A percentile compares a stretch with the other conserved stretches of the same genome.
Evolutionary conservation across 2,797 vertebrate species (phyloP).

Genomic region (Gorsachius magnificus): DNA sequence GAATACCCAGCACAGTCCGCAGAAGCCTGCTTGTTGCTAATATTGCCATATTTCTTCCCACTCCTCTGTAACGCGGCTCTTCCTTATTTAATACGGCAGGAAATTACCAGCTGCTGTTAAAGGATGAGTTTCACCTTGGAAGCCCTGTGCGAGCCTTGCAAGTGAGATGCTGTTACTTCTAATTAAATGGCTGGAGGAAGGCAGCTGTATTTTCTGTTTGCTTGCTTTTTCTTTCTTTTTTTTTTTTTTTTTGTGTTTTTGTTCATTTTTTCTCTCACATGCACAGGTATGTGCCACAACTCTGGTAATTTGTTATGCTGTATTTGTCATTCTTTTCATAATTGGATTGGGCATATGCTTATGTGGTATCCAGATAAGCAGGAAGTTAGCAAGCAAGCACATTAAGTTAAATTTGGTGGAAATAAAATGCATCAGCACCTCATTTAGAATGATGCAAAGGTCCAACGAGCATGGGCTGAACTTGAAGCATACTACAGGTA

Average conservation of each 20-base stretch:
- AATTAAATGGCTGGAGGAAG: background rate
- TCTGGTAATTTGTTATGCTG: background rate
- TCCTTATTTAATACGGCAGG: background rate
- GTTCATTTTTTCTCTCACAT: background rate
- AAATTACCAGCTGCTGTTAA: background rate
- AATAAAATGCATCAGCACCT: constrained; percentile 60
- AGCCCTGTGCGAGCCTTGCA: background rate
- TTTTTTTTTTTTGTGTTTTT: background rate
- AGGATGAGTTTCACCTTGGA: background rate
- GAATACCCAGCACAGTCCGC: background rate
- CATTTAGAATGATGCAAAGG: constrained; percentile 39
- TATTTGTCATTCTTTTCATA: constrained; percentile 56
- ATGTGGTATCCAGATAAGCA: constrained; percentile 73
- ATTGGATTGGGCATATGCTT: constrained; percentile 75
- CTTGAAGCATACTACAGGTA: background rate
- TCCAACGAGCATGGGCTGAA: background rate
- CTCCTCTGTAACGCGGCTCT: background rate
- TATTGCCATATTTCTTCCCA: background rate
- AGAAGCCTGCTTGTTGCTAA: background rate
- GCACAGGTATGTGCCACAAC: background rate
- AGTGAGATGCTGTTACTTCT: background rate
- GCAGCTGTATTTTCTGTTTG: background rate
- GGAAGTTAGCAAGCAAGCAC: constrained; percentile 70
- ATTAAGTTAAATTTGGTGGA: constrained; percentile 71
- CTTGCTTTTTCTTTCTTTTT: no score